Evolutionary conservation across 2,888 invertebrate genomes (phyloP).

Genomic region (Hoplodrina blanda): DNA sequence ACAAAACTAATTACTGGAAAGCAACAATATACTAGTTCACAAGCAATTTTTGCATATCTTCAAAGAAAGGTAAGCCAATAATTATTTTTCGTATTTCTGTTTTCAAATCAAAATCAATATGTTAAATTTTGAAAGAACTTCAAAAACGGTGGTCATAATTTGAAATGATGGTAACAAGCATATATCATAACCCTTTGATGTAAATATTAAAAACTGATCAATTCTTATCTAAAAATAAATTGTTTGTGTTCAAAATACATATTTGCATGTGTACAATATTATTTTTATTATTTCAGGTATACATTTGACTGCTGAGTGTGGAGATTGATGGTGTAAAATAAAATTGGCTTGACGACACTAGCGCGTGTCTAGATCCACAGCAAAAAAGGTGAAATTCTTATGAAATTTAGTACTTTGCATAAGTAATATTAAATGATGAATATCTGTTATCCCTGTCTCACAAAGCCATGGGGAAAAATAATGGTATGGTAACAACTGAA

Average conservation of each 20-base stretch:
- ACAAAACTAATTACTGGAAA: not conserved
- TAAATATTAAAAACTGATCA: slow-evolving; percentile 64
- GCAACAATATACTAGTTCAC: not conserved
- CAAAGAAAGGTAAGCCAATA: slow-evolving; percentile 13
- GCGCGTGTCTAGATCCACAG: not conserved
- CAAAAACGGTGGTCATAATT: slow-evolving; percentile 21
- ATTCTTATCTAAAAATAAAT: too few relatives aligned
- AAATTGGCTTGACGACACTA: too few relatives aligned
- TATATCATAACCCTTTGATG: slow-evolving; percentile 75
- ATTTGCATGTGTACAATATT: not conserved
- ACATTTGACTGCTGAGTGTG: too few relatives aligned
- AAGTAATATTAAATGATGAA: slow-evolving; percentile 71
- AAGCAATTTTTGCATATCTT: too few relatives aligned
- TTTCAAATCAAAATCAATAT: slow-evolving; percentile 20
- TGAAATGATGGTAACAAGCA: slow-evolving; percentile 76
- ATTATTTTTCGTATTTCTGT: not conserved
- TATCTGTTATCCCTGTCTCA: slow-evolving; percentile 84
- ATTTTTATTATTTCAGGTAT: slow-evolving; percentile 14
- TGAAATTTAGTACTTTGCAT: not conserved
- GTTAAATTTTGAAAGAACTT: not conserved
- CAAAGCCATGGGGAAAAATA: slow-evolving; percentile 77
- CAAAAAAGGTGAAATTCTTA: slow-evolving; percentile 21
- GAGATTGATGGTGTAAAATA: not conserved
- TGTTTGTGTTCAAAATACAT: too few relatives aligned
- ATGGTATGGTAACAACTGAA: slow-evolving; percentile 82